Conservation (phyloP, 1,140 invertebrate species). For the Bombyx mori region DNA sequence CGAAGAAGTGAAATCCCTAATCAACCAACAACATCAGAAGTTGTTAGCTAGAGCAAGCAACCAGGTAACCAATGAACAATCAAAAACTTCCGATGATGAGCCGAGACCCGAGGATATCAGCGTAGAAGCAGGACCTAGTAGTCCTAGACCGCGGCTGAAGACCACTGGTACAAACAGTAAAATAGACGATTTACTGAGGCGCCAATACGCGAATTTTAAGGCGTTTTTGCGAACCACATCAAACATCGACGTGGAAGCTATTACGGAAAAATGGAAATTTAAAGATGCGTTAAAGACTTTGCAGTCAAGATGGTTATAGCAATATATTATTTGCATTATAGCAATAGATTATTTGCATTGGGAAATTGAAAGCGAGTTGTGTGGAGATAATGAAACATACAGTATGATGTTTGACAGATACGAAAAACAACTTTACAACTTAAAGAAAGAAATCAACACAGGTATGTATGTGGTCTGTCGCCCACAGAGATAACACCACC, state of each 20-base stretch:
- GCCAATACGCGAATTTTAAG: slow-evolving; percentile 11
- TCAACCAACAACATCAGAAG: background rate
- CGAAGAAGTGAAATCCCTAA: slow-evolving; percentile 1
- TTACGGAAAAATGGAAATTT: slow-evolving; percentile 14
- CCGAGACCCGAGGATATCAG: background rate
- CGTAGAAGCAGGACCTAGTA: background rate
- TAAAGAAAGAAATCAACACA: slow-evolving; percentile 6
- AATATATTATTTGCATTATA: no score
- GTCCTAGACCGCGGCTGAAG: background rate
- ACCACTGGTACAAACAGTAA: slow-evolving; percentile 3
- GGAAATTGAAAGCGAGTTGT: slow-evolving; percentile 14
- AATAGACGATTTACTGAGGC: slow-evolving; percentile 8
- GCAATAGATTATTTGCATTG: slow-evolving; percentile 13
- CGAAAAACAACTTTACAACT: slow-evolving; percentile 4
- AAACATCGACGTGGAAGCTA: slow-evolving; percentile 4
- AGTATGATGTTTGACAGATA: slow-evolving; percentile 4
- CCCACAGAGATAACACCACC: slow-evolving; percentile 4
- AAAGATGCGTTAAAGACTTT: slow-evolving; percentile 8
- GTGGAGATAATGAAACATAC: slow-evolving; percentile 1
- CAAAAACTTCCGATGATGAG: background rate
- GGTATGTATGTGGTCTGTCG: slow-evolving; percentile 7
- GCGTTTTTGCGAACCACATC: slow-evolving; percentile 7
- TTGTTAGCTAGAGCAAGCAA: background rate
- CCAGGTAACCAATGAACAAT: background rate
- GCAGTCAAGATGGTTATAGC: slow-evolving; percentile 10